Percentiles rank a stretch among this genome's conserved stretches.
Evolutionary conservation across 2,113 vertebrate genomes (phyloP).

Genomic region (Euleptes europaea): DNA sequence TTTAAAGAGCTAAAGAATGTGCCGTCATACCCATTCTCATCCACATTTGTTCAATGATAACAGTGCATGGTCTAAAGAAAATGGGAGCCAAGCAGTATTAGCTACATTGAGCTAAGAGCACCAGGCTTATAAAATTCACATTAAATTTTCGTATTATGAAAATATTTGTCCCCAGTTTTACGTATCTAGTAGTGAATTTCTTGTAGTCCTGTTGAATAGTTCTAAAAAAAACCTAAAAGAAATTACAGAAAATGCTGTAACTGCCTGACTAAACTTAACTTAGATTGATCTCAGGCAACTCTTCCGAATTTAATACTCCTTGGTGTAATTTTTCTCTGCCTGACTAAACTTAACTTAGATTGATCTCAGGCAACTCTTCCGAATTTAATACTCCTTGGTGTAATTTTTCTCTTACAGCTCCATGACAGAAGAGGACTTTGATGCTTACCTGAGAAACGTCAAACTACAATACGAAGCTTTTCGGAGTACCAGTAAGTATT

Average conservation of each 20-base stretch:
- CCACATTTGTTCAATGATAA: neutral
- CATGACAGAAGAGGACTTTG: slow-evolving; percentile 83
- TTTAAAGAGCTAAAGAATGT: neutral
- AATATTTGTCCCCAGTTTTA: neutral
- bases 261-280: neutral
- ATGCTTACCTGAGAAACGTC: slow-evolving; percentile 84
- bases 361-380: neutral
- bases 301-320: neutral
- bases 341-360: too few relatives aligned
- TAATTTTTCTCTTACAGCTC: slow-evolving; percentile 72
- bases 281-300: neutral
- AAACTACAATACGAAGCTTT: slow-evolving; percentile 92
- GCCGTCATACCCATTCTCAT: neutral
- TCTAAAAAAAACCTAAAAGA: neutral
- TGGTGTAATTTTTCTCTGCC: slow-evolving; percentile 32
- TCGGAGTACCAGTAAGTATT: slow-evolving; percentile 88
- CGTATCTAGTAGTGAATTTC: neutral
- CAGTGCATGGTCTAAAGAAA: neutral
- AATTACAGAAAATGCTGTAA: neutral
- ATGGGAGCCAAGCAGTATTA: neutral
- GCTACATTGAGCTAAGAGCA: neutral
- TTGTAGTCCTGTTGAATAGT: neutral
- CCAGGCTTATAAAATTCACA: neutral
- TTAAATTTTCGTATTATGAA: neutral
- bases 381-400: neutral